Evolutionary conservation across 2,888 invertebrate species (phyloP), one percentile per base, ranked within the genome.

Genomic region (Caenorhabditis wallacei): DNA sequence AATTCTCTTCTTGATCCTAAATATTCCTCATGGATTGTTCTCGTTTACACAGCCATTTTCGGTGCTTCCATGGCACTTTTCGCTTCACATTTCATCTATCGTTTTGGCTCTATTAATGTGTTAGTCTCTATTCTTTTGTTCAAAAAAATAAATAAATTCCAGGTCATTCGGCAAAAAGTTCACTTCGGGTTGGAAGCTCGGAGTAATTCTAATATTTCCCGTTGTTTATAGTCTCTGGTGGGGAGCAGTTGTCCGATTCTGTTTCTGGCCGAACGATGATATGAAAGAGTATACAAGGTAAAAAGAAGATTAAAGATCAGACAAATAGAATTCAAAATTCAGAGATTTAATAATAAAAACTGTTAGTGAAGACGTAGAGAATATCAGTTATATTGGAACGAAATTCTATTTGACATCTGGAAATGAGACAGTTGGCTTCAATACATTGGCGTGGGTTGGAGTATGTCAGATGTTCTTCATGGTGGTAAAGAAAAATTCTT

Each of bases 51-150:
- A 0, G 75, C 57, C 0, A 59, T 57, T 7, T 75, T 75, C 16
- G 75, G 75, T 20, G 57, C 59, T 18, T 68, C 68, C 7, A 66
- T 75, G 56, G 75, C 66, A 10, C n/a, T 75, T 0, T 68, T 75
- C 40, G 75, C 66, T n/a, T 46, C 57, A n/a, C 75, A 75, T 24
- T 75, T 75, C 16, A 24, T 64, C 11, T 75, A 75, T 59, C 46
- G 75, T 24, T 75, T 30, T 24, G 59, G 75, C 7, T 57, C 59
- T 4, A 71, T 61, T 51, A 24, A 71, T 37, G 26, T 16, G 71
- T 69, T 7, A 54, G 54, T 24, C 53, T 18, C 7, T 5, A 1
- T 16, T 48, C 35, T 22, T 37, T 51, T 7, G 5, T n/a, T 18
- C 1, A 18, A 26, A 2, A 35, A 26, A 35, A 30, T 2, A 11